phyloP scores from a whole-genome alignment of 2,113 vertebrate species.

The Elanus axillaris region DNA sequence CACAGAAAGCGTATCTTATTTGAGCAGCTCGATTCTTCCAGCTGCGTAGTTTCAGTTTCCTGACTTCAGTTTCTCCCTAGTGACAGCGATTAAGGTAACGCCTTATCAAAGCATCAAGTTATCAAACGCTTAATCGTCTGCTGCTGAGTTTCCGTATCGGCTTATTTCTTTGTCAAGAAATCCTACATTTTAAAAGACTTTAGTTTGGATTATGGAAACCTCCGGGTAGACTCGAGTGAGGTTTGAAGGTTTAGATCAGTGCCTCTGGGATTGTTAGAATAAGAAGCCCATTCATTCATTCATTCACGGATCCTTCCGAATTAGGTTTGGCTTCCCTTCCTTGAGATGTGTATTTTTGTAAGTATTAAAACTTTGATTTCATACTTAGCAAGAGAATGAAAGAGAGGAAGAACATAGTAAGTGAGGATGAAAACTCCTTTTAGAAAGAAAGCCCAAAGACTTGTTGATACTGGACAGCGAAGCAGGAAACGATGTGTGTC shows the following conservation, averaged over 20 bases:
- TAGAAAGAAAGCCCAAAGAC: neutral
- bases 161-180: slow-evolving; percentile 10
- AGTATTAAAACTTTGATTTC: slow-evolving; percentile 24
- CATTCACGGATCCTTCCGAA: neutral
- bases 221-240: neutral
- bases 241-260: neutral
- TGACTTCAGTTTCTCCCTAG: neutral
- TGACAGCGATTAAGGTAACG: neutral
- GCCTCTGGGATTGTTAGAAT: slow-evolving; percentile 12
- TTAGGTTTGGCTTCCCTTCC: slow-evolving; percentile 19
- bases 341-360: slow-evolving; percentile 28
- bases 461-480: neutral
- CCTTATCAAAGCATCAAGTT: slow-evolving; percentile 10
- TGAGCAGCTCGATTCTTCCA: neutral
- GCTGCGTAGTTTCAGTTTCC: neutral
- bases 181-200: neutral
- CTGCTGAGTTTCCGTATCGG: neutral
- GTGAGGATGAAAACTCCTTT: neutral
- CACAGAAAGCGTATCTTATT: neutral
- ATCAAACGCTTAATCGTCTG: neutral
- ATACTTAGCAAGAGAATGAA: neutral
- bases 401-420: neutral
- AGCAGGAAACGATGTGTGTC: neutral
- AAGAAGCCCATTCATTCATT: slow-evolving; percentile 13
- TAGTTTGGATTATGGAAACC: neutral